Evolutionary conservation across 2,113 vertebrate species (phyloP).

Genomic region (Gila orcuttii): DNA sequence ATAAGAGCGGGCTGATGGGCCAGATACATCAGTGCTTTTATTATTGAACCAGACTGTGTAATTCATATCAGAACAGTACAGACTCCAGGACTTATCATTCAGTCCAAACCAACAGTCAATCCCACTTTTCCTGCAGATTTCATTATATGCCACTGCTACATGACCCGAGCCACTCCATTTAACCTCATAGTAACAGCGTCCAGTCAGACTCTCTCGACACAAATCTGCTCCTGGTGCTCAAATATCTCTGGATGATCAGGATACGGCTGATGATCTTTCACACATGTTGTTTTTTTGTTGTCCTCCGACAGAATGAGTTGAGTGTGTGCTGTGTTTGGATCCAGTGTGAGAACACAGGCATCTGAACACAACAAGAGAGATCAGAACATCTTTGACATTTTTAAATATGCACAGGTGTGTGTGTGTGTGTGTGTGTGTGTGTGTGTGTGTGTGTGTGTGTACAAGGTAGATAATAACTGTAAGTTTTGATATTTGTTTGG

Average conservation of each 20-base stretch:
- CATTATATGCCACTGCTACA: background rate
- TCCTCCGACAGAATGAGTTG: too few relatives aligned
- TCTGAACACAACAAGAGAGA: background rate
- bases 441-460: too few relatives aligned
- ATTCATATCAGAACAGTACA: background rate
- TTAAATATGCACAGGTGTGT: background rate
- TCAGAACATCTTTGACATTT: background rate
- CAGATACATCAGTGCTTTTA: background rate
- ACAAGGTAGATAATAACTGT: too few relatives aligned
- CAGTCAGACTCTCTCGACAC: background rate
- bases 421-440: too few relatives aligned
- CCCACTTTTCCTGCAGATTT: background rate
- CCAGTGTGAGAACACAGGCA: background rate
- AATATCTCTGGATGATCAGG: too few relatives aligned
- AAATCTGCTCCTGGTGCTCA: background rate
- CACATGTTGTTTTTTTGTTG: too few relatives aligned
- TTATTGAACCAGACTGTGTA: background rate
- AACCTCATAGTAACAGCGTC: slow-evolving; percentile 3
- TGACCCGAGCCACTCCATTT: background rate
- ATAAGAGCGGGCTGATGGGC: background rate
- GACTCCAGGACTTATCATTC: background rate
- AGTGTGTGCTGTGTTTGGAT: too few relatives aligned
- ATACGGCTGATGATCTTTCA: too few relatives aligned
- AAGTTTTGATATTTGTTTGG: too few relatives aligned
- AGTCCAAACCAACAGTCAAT: background rate